Conservation (phyloP, 2,888 invertebrate genomes). For the Coecobrya sp. region DNA sequence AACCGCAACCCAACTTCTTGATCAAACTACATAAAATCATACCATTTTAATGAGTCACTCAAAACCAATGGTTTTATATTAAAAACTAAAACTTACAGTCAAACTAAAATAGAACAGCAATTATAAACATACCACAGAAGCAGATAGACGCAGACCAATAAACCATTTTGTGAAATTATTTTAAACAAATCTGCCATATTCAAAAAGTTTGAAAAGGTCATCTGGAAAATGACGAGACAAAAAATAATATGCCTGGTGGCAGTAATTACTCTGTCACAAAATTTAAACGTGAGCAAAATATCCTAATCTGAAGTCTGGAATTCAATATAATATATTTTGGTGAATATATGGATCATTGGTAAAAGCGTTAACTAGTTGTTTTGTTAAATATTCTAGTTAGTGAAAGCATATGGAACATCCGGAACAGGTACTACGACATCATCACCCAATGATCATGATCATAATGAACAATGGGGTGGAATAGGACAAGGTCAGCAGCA, state of each 20-base stretch:
- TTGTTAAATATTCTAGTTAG: background rate
- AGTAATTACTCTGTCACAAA: background rate
- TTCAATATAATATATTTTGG: no score
- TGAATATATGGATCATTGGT: no score
- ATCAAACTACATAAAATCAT: no score
- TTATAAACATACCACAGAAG: no score
- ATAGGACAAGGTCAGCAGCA: constrained; percentile 28
- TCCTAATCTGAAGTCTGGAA: no score
- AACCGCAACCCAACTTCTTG: no score
- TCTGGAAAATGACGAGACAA: background rate
- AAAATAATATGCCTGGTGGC: background rate
- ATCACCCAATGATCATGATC: background rate
- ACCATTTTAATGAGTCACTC: background rate
- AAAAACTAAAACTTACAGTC: no score
- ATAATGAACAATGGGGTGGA: constrained; percentile 42
- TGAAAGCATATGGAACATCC: background rate
- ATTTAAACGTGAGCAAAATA: background rate
- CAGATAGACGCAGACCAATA: no score
- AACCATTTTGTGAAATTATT: no score
- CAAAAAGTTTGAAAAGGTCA: background rate
- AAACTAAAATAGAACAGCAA: no score
- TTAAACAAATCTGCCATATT: background rate
- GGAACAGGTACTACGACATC: background rate
- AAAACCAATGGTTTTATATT: background rate
- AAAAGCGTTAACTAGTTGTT: no score